Evolutionary conservation across 2,797 vertebrate genomes (phyloP).

Genomic region (Sternotherus odoratus): DNA sequence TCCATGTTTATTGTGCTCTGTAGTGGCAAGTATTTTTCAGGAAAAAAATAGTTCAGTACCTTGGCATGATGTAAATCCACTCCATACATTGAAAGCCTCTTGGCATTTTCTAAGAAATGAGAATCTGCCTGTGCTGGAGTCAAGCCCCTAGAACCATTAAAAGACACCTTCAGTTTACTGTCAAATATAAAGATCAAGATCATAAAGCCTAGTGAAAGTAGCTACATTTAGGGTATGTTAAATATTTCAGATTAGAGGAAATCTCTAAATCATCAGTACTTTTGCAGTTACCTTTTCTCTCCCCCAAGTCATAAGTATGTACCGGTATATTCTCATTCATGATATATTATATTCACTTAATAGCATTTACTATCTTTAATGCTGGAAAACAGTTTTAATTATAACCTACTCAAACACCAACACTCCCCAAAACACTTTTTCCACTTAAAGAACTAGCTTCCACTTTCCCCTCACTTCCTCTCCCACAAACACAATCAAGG

Average conservation of each 20-base stretch:
- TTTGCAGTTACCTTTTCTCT: not conserved
- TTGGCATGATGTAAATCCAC: conserved; percentile 98
- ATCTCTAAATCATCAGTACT: not conserved
- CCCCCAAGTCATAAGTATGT: not conserved
- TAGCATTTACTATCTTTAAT: not conserved
- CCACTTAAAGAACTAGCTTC: not conserved
- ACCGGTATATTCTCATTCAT: not conserved
- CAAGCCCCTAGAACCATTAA: conserved; percentile 88
- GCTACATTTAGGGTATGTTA: not conserved
- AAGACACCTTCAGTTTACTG: conserved; percentile 49
- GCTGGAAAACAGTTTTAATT: not conserved
- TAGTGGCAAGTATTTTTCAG: not conserved
- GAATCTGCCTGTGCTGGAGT: conserved; percentile 95
- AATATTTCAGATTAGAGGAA: not conserved
- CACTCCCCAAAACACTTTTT: not conserved
- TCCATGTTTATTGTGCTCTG: not conserved
- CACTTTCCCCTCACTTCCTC: not conserved
- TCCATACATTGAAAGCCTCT: conserved; percentile 98
- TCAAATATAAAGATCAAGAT: not conserved
- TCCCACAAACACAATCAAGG: not conserved
- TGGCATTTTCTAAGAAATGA: conserved; percentile 97
- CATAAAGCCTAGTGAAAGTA: not conserved
- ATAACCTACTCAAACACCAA: not conserved
- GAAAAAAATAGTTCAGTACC: conserved; percentile 79
- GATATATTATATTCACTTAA: not conserved